Evolutionary conservation across 2,888 invertebrate genomes (phyloP).

Genomic region (Steinernema hermaphroditum): DNA sequence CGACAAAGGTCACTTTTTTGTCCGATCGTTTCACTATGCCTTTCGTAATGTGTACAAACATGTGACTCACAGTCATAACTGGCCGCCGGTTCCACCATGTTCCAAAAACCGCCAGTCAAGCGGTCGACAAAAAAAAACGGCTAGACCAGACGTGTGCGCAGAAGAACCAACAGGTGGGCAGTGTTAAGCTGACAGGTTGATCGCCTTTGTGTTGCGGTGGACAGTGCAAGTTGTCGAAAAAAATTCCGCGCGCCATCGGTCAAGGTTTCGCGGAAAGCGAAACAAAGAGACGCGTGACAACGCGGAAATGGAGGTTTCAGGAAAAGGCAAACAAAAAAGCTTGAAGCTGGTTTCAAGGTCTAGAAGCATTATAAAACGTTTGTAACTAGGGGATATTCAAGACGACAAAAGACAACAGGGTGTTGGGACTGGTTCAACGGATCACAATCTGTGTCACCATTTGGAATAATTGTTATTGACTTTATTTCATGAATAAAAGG

Average conservation of each 20-base stretch:
- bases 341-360: too few species aligned
- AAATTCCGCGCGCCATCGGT: not conserved
- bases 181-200: not conserved
- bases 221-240: not conserved
- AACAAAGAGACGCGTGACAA: not conserved
- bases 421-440: too few species aligned
- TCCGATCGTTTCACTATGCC: not conserved
- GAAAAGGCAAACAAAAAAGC: too few species aligned
- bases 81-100: not conserved
- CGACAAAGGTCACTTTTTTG: not conserved
- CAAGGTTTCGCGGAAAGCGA: not conserved
- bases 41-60: not conserved
- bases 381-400: too few species aligned
- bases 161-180: constrained; percentile 2
- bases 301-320: too few species aligned
- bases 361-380: too few species aligned
- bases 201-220: not conserved
- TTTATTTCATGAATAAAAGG: too few species aligned
- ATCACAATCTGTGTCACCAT: too few species aligned
- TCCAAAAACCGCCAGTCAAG: not conserved
- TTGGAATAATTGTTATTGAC: too few species aligned
- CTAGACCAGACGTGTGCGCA: too few species aligned
- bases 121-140: not conserved
- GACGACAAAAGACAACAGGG: too few species aligned
- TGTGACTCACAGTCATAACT: not conserved